Base-by-base conservation (phyloP, 35 echinoderm and acorn worm genomes). In the Nesometra sesokonis region DNA sequence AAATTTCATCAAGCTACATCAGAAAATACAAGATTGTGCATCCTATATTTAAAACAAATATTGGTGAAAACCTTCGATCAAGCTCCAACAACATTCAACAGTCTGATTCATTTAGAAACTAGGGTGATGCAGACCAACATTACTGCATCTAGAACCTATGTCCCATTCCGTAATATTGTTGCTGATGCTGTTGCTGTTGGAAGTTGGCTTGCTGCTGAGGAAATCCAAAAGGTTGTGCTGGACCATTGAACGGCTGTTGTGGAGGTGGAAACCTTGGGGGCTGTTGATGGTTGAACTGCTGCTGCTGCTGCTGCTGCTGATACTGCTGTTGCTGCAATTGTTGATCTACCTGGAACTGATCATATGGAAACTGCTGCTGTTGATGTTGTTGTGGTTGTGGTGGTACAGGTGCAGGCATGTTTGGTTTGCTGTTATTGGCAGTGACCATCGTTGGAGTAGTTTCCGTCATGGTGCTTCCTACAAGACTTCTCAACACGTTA, bases 401-500 rank as follows among this genome's bases (percentile, higher is more conserved):
- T 17, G 29, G 34, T 32, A n/a, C 29, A 79, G 4, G 8, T 31
- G 3, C 13, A 13, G 32, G 13, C 79, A 15, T 15, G 0, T 17
- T 31, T 32, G 7, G 79, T 33, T 79, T 30, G 21, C 5, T 4
- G 79, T 30, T 37, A 30, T 34, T 30, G 27, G 35, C 78, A 67
- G 87, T 31, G 9, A 33, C 78, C 3, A 82, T 85, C 82, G 77
- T 89, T 32, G 88, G 81, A 5, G 57, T 76, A 19, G 87, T 80
- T 31, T 88, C 79, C 13, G 39, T 82, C 37, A 82, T 32, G 23
- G 87, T 80, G 40, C 79, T 80, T 32, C 40, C 38, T 17, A 82
- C 67, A 13, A 97, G 77, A 33, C 87, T 90, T 57, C 89, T 90
- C 85, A 99, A 77, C 8, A 99, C 87, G 52, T 88, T 94, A 19